Base-by-base conservation (phyloP, 1,140 invertebrate genomes). In the Druon quercuslanigerum region DNA sequence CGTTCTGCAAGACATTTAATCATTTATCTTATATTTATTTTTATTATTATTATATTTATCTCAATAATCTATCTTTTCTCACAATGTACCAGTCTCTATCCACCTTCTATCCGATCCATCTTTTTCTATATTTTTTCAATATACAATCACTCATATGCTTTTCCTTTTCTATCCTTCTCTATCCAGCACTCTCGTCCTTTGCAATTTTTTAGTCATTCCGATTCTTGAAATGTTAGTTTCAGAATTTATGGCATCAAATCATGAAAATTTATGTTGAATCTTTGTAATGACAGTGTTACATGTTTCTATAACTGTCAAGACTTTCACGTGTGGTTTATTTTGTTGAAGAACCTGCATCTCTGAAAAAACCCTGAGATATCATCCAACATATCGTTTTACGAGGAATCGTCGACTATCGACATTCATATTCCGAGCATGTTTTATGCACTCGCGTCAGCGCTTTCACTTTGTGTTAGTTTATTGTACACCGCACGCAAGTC, bases 401-500 rank as follows among this genome's bases (percentile, higher is more conserved):
- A 70, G 50, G 72, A 60, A 60, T 71, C 56, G 46, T 70, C 57
- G 74, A 70, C 57, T 46, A 70, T 75, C 74, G 56, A 60, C 74
- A 75, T 75, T 75, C 60, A 75, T 70, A 75, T 75, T 70, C 74
- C 50, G 57, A 60, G n/a, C 57, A 60, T 75, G 74, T 75, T 75
- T 75, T 75, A 75, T 75, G 74, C 74, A 66, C 74, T 75, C 74
- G 16, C 33, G 25, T 17, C 73, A 56, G 52, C 57, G 66, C 74
- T 75, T 75, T 75, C 74, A 75, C 74, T 75, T 75, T 75, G 56
- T 57, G 60, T 75, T 75, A 33, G 74, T 75, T 75, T 75, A 75
- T 50, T 51, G 74, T 33, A 51, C n/a, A 16, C 33, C 16, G 74
- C 74, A 75, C 74, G 57, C 57, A 52, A 75, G 57, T 70, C 57